A percentile compares a stretch with the other conserved stretches of the same genome.
phyloP scores from a whole-genome alignment of 1,140 invertebrate species.

The Lethrus apterus region DNA sequence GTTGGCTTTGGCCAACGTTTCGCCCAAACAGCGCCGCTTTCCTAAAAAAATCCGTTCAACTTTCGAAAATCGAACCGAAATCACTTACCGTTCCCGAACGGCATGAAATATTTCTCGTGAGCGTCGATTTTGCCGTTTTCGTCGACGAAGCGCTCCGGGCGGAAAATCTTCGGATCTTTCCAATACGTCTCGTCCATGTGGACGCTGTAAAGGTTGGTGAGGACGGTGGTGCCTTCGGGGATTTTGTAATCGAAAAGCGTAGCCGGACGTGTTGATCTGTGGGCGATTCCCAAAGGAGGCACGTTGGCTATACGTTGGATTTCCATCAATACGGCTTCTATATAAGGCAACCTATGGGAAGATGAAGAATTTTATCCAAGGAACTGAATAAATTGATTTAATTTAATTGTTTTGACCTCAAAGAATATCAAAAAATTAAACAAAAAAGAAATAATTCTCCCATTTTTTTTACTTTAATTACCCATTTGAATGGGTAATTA shows the following conservation, averaged over 20 bases:
- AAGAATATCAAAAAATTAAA: too few species aligned
- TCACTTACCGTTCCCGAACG: constrained; percentile 62
- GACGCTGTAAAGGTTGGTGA: constrained; percentile 59
- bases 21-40: constrained; percentile 54
- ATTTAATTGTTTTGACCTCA: too few species aligned
- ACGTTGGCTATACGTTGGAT: constrained; percentile 46
- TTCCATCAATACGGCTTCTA: constrained; percentile 54
- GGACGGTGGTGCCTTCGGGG: constrained; percentile 61
- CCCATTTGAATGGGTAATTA: too few species aligned
- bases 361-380: too few species aligned
- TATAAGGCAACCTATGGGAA: constrained; percentile 51
- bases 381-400: too few species aligned
- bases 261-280: constrained; percentile 49
- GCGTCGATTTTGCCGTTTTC: constrained; percentile 48
- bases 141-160: constrained; percentile 63
- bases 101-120: constrained; percentile 51
- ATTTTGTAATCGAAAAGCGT: constrained; percentile 52
- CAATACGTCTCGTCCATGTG: constrained; percentile 59
- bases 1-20: constrained; percentile 47
- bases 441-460: too few species aligned
- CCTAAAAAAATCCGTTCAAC: constrained; percentile 50
- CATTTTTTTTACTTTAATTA: too few species aligned
- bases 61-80: background rate
- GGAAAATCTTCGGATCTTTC: constrained; percentile 59
- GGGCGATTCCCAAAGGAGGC: constrained; percentile 55